phyloP scores from a whole-genome alignment of 2,113 vertebrate species.

The Malurus elegans region DNA sequence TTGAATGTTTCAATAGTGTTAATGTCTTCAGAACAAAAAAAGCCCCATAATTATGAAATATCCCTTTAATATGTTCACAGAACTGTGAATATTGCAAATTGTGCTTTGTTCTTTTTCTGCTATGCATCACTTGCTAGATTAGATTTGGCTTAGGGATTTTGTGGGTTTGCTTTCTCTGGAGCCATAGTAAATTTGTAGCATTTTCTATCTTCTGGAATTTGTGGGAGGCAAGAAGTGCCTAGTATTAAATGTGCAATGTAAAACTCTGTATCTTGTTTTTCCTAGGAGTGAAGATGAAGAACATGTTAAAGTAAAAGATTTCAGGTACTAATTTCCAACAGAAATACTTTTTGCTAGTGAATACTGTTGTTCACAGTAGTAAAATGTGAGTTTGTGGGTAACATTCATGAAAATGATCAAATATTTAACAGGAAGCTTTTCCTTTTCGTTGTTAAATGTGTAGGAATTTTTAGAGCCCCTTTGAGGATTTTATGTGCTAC shows the following conservation, averaged over 20 bases:
- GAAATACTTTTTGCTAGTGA: neutral
- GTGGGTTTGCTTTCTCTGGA: neutral
- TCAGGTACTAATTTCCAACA: slow-evolving; percentile 75
- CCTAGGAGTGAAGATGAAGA: slow-evolving; percentile 86
- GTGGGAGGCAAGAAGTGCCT: neutral
- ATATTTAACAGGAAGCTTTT: neutral
- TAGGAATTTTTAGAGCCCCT: neutral
- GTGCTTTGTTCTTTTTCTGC: neutral
- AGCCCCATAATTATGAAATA: neutral
- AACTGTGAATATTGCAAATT: neutral
- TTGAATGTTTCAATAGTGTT: neutral
- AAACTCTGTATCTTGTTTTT: neutral
- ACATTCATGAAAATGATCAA: neutral
- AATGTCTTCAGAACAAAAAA: neutral
- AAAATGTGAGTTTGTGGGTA: neutral
- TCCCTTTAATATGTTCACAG: neutral
- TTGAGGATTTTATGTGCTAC: neutral
- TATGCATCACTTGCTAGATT: neutral
- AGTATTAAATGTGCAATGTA: neutral
- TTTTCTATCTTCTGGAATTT: neutral
- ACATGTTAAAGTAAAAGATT: slow-evolving; percentile 85
- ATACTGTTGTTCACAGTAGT: neutral
- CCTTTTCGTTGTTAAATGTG: neutral
- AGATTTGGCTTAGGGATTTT: neutral
- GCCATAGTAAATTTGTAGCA: neutral